A percentile compares a stretch with the other conserved stretches of the same genome.
These are phyloP conservation scores for Gambusia holbrooki DNA, from an alignment of 2,113 vertebrate species.

Conservation along the genomic window DNA sequence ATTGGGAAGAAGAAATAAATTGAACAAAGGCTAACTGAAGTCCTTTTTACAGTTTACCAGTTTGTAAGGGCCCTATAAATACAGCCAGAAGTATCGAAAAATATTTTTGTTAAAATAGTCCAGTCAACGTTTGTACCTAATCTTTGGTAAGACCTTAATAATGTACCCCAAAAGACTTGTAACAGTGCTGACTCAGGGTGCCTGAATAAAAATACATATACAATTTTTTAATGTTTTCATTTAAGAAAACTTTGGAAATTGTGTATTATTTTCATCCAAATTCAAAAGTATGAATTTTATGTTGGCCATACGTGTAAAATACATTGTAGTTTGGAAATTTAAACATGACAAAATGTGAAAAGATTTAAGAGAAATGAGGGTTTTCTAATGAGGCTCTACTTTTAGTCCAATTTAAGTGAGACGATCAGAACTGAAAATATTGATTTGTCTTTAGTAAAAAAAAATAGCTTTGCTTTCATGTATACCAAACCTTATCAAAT, in stretches of 20 bases:
- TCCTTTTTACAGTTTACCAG: too few relatives aligned
- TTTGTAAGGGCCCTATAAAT: too few relatives aligned
- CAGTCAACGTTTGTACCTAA: not conserved
- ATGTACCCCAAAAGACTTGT: too few relatives aligned
- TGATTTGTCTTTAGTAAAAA: not conserved
- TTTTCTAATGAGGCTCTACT: not conserved
- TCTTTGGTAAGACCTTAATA: not conserved
- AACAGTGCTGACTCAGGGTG: not conserved
- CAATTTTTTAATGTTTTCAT: not conserved
- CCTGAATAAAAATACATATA: not conserved
- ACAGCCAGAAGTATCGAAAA: too few relatives aligned
- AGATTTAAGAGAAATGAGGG: not conserved
- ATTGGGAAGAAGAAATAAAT: too few relatives aligned
- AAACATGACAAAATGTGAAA: not conserved
- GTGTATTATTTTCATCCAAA: not conserved
- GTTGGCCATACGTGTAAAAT: not conserved
- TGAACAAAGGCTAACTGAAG: too few relatives aligned
- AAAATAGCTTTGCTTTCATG: not conserved
- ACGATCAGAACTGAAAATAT: not conserved
- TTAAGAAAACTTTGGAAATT: not conserved
- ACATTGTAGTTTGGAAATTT: not conserved
- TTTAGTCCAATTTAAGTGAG: not conserved
- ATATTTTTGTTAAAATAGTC: too few relatives aligned
- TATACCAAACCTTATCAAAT: not conserved
- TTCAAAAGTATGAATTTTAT: not conserved